Evolutionary conservation across 2,797 vertebrate genomes (phyloP).

Genomic region (Coregonus suidteri): DNA sequence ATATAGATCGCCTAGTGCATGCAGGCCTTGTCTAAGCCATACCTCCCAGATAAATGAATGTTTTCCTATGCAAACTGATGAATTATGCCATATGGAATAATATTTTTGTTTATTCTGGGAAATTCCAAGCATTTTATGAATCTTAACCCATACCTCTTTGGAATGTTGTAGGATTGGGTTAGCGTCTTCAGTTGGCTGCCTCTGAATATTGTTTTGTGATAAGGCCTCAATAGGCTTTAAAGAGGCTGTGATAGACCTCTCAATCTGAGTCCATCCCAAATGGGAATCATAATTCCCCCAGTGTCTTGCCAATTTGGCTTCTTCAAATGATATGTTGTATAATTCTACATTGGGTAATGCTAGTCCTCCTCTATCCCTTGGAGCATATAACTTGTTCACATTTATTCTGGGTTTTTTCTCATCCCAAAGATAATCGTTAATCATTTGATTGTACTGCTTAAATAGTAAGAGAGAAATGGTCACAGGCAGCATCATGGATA

Average conservation of each 20-base stretch:
- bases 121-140: background rate
- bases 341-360: constrained; percentile 13
- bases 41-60: background rate
- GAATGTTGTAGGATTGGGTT: background rate
- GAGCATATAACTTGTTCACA: background rate
- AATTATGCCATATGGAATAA: background rate
- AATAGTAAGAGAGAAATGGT: background rate
- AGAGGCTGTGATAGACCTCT: background rate
- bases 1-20: background rate
- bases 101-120: constrained; percentile 1
- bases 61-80: background rate
- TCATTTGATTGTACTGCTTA: constrained; percentile 18
- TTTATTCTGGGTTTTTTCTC: background rate
- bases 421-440: constrained; percentile 13
- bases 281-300: background rate
- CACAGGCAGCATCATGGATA: background rate
- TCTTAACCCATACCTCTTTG: background rate
- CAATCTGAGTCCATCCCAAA: constrained; percentile 2
- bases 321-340: constrained; percentile 26
- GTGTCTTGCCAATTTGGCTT: background rate
- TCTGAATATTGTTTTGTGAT: background rate
- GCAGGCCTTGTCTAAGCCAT: background rate
- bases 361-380: constrained; percentile 1
- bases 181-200: too few relatives aligned
- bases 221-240: background rate